Percentiles rank a stretch among this genome's conserved stretches.
Evolutionary conservation across 2,888 invertebrate species (phyloP).

Genomic region (Caenorhabditis doughertyi): DNA sequence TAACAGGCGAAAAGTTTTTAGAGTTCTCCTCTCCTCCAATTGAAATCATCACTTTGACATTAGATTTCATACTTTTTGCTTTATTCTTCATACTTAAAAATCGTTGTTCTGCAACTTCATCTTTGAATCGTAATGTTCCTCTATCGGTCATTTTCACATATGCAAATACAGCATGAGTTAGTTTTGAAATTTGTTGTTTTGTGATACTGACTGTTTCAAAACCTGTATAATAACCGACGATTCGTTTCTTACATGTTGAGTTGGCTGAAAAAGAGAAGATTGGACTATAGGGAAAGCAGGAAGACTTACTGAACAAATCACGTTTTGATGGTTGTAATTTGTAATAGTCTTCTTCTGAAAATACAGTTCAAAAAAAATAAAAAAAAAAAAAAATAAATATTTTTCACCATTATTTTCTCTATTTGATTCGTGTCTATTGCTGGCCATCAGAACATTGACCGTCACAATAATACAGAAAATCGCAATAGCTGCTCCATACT

Average conservation of each 20-base stretch:
- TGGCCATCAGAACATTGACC: too few relatives aligned
- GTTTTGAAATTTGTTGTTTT: not conserved
- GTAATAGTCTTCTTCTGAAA: too few relatives aligned
- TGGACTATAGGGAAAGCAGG: not conserved
- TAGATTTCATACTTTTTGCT: not conserved
- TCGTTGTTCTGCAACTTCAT: not conserved
- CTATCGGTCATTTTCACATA: slow-evolving; percentile 9
- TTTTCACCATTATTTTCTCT: too few relatives aligned
- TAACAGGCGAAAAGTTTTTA: not conserved
- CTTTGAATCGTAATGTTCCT: not conserved
- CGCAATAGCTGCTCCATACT: too few relatives aligned
- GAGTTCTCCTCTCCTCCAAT: slow-evolving; percentile 16
- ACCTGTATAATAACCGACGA: slow-evolving; percentile 15
- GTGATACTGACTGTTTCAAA: slow-evolving; percentile 9
- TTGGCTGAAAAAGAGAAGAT: not conserved
- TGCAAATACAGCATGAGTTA: slow-evolving; percentile 23
- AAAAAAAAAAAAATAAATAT: too few relatives aligned
- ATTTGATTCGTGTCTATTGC: too few relatives aligned
- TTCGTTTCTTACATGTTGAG: not conserved
- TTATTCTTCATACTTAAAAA: slow-evolving; percentile 6
- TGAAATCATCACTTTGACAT: slow-evolving; percentile 17
- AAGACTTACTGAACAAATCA: not conserved
- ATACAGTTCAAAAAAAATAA: too few relatives aligned
- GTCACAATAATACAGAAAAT: too few relatives aligned
- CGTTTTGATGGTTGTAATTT: not conserved